A percentile compares a stretch with the other conserved stretches of the same genome.
These are phyloP conservation scores for Etheostoma cragini DNA, from an alignment of 2,113 vertebrate species.

Conservation along the genomic window DNA sequence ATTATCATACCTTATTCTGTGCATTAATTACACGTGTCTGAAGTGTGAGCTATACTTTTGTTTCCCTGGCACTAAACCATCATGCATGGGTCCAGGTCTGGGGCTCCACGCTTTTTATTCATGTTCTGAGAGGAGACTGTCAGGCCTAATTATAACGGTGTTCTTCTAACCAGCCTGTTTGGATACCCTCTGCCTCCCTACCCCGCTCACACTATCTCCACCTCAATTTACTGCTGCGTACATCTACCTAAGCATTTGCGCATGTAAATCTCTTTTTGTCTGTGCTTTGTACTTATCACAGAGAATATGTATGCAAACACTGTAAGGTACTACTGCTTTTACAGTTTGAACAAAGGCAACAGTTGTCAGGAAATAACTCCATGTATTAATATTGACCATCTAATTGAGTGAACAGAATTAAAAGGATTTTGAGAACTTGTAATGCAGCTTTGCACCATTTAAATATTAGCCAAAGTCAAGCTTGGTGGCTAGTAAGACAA, in stretches of 20 bases:
- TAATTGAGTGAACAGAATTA: conserved; percentile 12
- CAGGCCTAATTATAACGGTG: conserved; percentile 74
- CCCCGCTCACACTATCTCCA: conserved; percentile 12
- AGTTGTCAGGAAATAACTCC: conserved; percentile 11
- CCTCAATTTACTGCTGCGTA: conserved; percentile 36
- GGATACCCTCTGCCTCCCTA: conserved; percentile 36
- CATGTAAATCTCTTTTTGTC: conserved; percentile 16
- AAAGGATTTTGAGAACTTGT: conserved; percentile 9
- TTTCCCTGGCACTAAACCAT: conserved; percentile 28
- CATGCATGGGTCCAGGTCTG: conserved; percentile 73
- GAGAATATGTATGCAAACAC: not conserved
- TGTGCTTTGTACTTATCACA: conserved; percentile 4
- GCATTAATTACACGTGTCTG: conserved; percentile 74
- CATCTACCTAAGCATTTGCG: conserved; percentile 11
- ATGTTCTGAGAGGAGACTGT: conserved; percentile 74
- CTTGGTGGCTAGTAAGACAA: not conserved
- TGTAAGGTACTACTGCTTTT: not conserved
- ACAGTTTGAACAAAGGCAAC: conserved; percentile 21
- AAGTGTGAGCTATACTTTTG: conserved; percentile 34
- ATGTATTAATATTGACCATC: conserved; percentile 6
- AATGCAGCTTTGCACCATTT: not conserved
- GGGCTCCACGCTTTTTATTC: conserved; percentile 69
- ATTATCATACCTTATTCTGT: conserved; percentile 60
- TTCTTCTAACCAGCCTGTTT: conserved; percentile 58
- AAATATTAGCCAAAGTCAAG: not conserved